Base-by-base conservation (phyloP, 2,113 vertebrate species). In the Hirundichthys speculiger region DNA sequence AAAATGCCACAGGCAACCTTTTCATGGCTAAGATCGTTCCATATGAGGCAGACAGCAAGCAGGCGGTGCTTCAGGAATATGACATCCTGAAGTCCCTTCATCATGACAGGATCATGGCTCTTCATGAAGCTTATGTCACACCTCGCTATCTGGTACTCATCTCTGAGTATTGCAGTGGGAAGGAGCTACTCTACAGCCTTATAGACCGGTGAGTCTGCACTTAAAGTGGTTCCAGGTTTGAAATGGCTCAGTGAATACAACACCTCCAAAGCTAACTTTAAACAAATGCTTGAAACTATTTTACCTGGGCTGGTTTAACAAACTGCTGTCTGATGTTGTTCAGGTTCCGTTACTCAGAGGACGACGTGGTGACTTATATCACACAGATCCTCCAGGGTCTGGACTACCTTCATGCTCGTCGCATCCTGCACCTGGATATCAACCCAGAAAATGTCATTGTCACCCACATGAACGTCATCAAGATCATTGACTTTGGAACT, bases 11-110 rank as follows among this genome's bases (percentile, higher is more conserved):
- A 0, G 97, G 98, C 18, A 95, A 95, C 67, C 93, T 94, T 2
- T 99, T 98, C 39, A 92, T 99, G 93, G 98, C 98, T 25, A 99
- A 99, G 92, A 99, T 99, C 0, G 94, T 99, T 50, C 96, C 96
- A 0, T 99, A 99, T 0, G 96, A 96, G n/a, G 91, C 90, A 0
- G 96, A 98, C 61, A 93, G 82, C 88, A 98, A 97, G 82, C 94
- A 93, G 69, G 77, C 52, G 0, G 96, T 96, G 52, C 92, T 99
- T 43, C 97, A 96, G 88, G 98, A 99, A 55, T 99, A 99, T 0
- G 97, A 99, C 83, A 95, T 99, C 82, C 94, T 99, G 20, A 97
- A 98, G 75, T 94, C 93, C 0, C 93, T 99, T 52, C 97, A 97
- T 70, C 96, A 99, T 0, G 95, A 98, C 47, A 92, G 93, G 75